A percentile compares a stretch with the other conserved stretches of the same genome.
Evolutionary conservation across 2,113 vertebrate genomes (phyloP).

Genomic region (Eleginops maclovinus): DNA sequence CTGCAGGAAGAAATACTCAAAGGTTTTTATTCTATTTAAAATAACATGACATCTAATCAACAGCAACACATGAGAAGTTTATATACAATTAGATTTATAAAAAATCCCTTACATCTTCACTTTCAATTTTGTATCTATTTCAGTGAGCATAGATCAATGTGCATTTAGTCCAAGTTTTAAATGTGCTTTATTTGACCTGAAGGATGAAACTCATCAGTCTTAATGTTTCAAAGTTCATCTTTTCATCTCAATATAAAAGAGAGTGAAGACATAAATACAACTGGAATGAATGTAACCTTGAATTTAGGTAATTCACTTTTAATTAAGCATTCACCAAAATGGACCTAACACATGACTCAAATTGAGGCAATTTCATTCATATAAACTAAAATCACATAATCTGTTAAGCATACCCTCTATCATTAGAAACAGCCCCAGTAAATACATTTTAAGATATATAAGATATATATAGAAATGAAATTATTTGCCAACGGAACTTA

Average conservation of each 20-base stretch:
- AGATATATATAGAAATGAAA: no score
- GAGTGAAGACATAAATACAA: constrained; percentile 6
- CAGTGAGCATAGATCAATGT: not conserved
- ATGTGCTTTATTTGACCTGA: constrained; percentile 26
- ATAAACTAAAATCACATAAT: not conserved
- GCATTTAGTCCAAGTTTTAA: constrained; percentile 3
- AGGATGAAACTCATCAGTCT: constrained; percentile 10
- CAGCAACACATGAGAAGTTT: not conserved
- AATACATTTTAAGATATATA: no score
- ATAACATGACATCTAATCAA: constrained; percentile 26
- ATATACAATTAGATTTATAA: not conserved
- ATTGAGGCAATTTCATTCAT: not conserved
- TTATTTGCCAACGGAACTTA: no score
- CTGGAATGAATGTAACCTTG: constrained; percentile 7
- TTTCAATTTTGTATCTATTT: not conserved
- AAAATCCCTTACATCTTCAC: not conserved
- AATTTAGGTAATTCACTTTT: constrained; percentile 28
- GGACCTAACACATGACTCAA: constrained; percentile 5
- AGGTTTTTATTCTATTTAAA: constrained; percentile 9
- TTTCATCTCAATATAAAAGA: constrained; percentile 52
- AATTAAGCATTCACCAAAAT: constrained; percentile 29
- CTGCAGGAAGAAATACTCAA: constrained; percentile 20
- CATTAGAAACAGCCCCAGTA: no score
- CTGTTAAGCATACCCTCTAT: not conserved
- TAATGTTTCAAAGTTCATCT: constrained; percentile 13